Percentiles rank a stretch among this genome's conserved stretches.
Conservation (phyloP, 2,888 invertebrate species). For the Rhamnusium bicolor region DNA sequence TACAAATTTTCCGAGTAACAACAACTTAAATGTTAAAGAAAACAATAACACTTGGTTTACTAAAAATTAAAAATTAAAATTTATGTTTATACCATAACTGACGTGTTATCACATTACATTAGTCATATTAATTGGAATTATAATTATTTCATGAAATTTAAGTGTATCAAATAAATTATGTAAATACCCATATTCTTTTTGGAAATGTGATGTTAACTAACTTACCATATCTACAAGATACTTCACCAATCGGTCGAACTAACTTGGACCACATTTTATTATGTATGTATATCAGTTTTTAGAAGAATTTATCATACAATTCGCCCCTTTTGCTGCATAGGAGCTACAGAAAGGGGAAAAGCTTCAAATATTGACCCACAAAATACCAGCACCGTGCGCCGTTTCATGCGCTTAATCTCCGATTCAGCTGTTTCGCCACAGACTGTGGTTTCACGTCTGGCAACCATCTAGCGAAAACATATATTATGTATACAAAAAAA, state of each 20-base stretch:
- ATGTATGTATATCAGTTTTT: neutral
- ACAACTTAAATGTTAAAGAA: no score
- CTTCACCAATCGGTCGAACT: constrained; percentile 3
- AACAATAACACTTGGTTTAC: no score
- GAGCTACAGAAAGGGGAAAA: neutral
- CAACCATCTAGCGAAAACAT: neutral
- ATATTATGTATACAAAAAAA: no score
- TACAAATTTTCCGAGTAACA: no score
- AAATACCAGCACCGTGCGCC: neutral
- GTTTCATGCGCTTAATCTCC: neutral
- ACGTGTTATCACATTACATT: no score
- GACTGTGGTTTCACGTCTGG: neutral
- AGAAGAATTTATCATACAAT: neutral
- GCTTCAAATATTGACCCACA: constrained; percentile 9
- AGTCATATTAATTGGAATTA: no score
- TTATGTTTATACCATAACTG: no score
- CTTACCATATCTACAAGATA: constrained; percentile 34
- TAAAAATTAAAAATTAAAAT: no score
- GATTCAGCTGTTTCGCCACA: neutral
- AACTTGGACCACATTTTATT: constrained; percentile 41
- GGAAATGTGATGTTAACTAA: neutral
- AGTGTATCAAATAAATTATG: no score
- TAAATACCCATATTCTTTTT: neutral
- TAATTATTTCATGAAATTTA: no score
- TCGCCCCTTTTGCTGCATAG: neutral